Base-by-base conservation (phyloP, 2,888 invertebrate species). In the Pollenia labialis region DNA sequence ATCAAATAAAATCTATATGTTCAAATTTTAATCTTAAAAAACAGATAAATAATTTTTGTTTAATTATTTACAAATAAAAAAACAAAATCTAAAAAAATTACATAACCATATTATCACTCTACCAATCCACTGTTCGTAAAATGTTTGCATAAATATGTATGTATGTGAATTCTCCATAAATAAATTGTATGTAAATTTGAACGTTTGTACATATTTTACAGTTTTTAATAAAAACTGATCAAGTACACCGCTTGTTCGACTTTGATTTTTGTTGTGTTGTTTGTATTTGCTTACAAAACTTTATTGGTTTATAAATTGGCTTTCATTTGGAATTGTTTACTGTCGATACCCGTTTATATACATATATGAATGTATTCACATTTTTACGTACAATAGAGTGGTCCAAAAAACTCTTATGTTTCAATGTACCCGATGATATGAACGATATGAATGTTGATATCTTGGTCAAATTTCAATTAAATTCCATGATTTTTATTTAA, bases 241-340 rank as follows among this genome's bases (percentile, higher is more conserved):
- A 85, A 80, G 69, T 75, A 68, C 79, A 54, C 68, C 69, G 79
- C 68, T 74, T 75, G 80, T 85, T 75, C 48, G 64, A 50, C 75
- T 69, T 64, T 80, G 74, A 81, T 85, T 75, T 64, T 75, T 75
- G 84, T 52, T 79, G 50, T 58, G 52, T 62, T 71, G 32, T 62
- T 71, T 14, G 66, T 77, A 80, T 81, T 85, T 85, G 85, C 75
- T 80, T 80, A 75, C 85, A 85, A 85, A 85, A 80, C 69, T 80
- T 74, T 85, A 85, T 85, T 85, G 85, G 80, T 80, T 83, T 85
- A 81, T 81, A 85, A 85, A 85, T 85, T 85, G 85, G 80, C 85
- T 81, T 85, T 80, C 80, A 85, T 80, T 85, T 81, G 85, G 14
- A 75, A 75, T 81, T 85, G 85, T 81, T 85, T 75, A 64, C 80